Evolutionary conservation across 2,888 invertebrate species (phyloP), one percentile per base, ranked within the genome.

Genomic region (Deroplatys truncata): DNA sequence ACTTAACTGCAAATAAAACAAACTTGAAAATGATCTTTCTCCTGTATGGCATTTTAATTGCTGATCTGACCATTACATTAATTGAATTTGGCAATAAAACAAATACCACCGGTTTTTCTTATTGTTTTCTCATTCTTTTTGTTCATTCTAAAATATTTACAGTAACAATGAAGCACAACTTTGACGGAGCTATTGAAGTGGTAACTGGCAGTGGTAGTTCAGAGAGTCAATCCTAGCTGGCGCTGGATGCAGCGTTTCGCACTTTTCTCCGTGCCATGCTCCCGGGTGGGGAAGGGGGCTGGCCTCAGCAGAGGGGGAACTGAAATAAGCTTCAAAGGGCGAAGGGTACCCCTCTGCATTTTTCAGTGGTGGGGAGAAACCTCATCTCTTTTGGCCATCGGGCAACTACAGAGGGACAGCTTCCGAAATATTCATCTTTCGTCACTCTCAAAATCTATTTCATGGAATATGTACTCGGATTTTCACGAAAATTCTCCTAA

Each of bases 191-290:
- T 72, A 72, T 72, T 72, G 56, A 7, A 72, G 56, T 72, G 56
- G 16, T 16, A 72, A 72, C 56, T 25, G 25, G 25, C 82, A 15
- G 88, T 88, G 25, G n/a, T 86, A 88, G 89, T 90, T 90, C 31
- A 84, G 13, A 25, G 43, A 16, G 35, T 31, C n/a, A 72, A 49
- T 85, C 84, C 86, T 89, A 90, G 90, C 88, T 49, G 29, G 90
- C 89, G 89, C 89, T 89, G 90, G 84, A 82, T 90, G 90, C 89
- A 82, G 83, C 88, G 84, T 86, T 88, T 88, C n/a, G n/a, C 82
- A 56, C 35, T 83, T 87, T 31, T 85, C 84, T 82, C 25, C 83
- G 31, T 28, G n/a, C 13, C n/a, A n/a, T 28, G 28, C 84, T 25
- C 25, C 84, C 31, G 84, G 28, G 56, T 72, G 88, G 90, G 72